Percentiles rank a stretch among this genome's conserved stretches.
Conservation (phyloP, 64 coral and sea anemone species). For the Dendronephthya gigantea region DNA sequence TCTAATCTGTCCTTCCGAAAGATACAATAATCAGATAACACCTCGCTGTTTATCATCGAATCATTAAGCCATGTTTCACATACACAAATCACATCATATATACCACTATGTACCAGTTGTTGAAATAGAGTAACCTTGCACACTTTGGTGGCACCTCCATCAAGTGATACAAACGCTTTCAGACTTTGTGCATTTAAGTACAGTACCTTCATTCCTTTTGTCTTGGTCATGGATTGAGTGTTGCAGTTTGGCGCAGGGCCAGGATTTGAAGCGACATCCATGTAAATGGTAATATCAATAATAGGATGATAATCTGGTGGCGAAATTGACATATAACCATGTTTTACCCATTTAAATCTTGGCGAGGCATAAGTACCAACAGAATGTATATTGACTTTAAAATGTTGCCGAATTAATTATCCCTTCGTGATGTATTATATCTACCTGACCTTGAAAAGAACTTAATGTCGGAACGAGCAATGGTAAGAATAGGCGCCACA, state of each 20-base stretch:
- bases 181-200: constrained; percentile 14
- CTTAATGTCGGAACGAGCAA: constrained; percentile 60
- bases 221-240: neutral
- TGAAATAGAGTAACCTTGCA: constrained; percentile 28
- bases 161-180: constrained; percentile 25
- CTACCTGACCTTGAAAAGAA: too few species aligned
- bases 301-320: neutral
- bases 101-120: constrained; percentile 30
- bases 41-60: constrained; percentile 13
- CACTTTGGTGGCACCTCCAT: neutral
- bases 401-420: too few species aligned
- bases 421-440: too few species aligned
- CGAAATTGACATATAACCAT: constrained; percentile 30
- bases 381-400: too few species aligned
- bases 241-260: neutral
- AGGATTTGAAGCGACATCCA: constrained; percentile 22
- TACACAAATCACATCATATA: constrained; percentile 24
- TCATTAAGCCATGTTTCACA: constrained; percentile 46
- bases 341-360: constrained; percentile 22
- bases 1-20: constrained; percentile 21
- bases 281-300: constrained; percentile 27
- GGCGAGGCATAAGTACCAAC: neutral
- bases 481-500: constrained; percentile 52
- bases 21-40: constrained; percentile 23
- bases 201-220: neutral